These are phyloP conservation scores for Pycnonotus jocosus DNA, from an alignment of 2,113 vertebrate genomes.

Conservation along the genomic window DNA sequence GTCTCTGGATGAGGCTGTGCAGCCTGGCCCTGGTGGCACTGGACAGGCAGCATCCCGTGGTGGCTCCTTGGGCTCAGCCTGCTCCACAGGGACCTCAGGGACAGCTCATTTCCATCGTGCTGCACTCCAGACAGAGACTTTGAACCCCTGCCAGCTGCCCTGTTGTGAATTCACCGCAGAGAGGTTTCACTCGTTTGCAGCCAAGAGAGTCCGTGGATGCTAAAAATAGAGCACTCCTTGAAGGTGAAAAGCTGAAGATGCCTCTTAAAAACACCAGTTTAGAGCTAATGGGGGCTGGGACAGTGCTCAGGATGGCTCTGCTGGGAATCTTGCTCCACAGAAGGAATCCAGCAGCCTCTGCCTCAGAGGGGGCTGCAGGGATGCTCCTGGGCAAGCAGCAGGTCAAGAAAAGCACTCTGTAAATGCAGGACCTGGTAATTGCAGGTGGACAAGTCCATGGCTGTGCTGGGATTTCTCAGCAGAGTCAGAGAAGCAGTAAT, in stretches of 20 bases:
- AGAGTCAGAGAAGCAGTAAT: background rate
- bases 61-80: background rate
- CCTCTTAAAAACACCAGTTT: background rate
- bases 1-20: rapidly evolving
- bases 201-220: background rate
- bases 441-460: background rate
- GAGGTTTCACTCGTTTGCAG: background rate
- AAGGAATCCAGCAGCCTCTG: rapidly evolving
- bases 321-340: background rate
- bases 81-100: background rate
- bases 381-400: background rate
- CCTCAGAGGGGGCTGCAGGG: background rate
- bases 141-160: background rate
- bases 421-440: background rate
- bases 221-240: constrained; percentile 30
- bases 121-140: background rate
- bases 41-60: rapidly evolving
- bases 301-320: rapidly evolving
- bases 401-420: background rate
- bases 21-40: background rate
- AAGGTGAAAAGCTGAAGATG: constrained; percentile 9
- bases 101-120: background rate
- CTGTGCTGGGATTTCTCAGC: background rate
- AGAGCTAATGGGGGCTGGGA: background rate
- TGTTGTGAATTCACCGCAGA: background rate